A percentile compares a stretch with the other conserved stretches of the same genome.
Conservation (phyloP, 2,113 vertebrate genomes). For the Eurypyga helias region DNA sequence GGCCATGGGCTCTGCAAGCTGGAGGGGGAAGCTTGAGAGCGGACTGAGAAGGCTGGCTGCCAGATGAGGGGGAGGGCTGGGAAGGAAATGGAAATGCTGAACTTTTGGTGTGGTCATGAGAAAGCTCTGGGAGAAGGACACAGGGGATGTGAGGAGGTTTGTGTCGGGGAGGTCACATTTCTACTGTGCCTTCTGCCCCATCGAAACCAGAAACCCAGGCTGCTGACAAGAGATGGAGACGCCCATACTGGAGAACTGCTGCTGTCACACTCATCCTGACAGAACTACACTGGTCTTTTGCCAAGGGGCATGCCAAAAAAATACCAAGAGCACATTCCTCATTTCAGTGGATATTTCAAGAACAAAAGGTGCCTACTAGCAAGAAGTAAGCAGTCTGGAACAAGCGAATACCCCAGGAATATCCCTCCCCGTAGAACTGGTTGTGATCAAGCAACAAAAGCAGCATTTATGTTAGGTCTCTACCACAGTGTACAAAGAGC, state of each 20-base stretch:
- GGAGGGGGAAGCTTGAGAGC: background rate
- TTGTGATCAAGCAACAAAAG: background rate
- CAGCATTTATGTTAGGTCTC: background rate
- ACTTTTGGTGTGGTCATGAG: background rate
- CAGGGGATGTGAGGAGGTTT: background rate
- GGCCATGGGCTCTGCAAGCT: background rate
- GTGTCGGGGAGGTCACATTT: fast-evolving
- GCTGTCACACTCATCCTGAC: background rate
- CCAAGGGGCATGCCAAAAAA: background rate
- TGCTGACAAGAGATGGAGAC: background rate
- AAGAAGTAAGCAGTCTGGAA: background rate
- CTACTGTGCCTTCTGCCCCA: background rate
- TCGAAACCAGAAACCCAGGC: background rate
- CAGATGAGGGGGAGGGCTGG: background rate
- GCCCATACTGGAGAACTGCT: background rate
- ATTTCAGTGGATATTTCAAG: background rate
- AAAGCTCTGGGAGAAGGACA: background rate
- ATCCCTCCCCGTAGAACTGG: background rate
- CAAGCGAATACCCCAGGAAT: background rate
- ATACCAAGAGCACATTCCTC: background rate
- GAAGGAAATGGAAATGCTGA: background rate
- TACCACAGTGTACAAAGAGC: background rate
- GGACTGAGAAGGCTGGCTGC: background rate
- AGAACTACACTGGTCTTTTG: background rate
- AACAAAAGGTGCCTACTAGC: background rate